A percentile compares a stretch with the other conserved stretches of the same genome.
Evolutionary conservation across 2,797 vertebrate genomes (phyloP).

Genomic region (Girardinus metallicus): DNA sequence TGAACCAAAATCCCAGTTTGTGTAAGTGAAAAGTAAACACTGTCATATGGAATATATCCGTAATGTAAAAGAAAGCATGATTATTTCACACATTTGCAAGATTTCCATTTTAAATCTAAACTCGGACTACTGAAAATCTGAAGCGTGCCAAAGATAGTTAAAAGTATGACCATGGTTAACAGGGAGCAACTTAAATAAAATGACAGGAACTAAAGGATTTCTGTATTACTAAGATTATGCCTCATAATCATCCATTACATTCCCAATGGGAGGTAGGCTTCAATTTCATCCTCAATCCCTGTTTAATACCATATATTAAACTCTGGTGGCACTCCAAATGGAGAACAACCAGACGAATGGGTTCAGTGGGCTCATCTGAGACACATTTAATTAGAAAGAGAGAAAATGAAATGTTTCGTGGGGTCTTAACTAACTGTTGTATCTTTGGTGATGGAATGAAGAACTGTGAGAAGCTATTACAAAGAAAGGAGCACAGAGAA

Average conservation of each 20-base stretch:
- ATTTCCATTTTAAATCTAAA: constrained; percentile 49
- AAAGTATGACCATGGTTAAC: constrained; percentile 59
- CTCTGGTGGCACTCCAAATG: constrained; percentile 76
- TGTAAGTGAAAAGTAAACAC: background rate
- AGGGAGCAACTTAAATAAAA: constrained; percentile 74
- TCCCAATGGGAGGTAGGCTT: constrained; percentile 81
- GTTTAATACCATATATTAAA: constrained; percentile 84
- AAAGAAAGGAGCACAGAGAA: constrained; percentile 57
- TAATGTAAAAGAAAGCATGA: background rate
- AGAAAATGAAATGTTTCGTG: constrained; percentile 81
- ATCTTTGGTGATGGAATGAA: constrained; percentile 79
- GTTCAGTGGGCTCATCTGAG: constrained; percentile 81
- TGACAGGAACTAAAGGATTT: constrained; percentile 73
- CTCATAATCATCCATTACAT: constrained; percentile 83
- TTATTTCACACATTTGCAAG: constrained; percentile 50
- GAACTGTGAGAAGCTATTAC: constrained; percentile 72
- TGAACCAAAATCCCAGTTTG: background rate
- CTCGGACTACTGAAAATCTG: constrained; percentile 38
- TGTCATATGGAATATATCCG: background rate
- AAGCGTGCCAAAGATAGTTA: constrained; percentile 56
- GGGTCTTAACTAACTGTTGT: constrained; percentile 80
- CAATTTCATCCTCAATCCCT: constrained; percentile 79
- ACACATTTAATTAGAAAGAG: constrained; percentile 82
- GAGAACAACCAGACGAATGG: constrained; percentile 69
- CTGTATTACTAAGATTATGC: constrained; percentile 81